These are phyloP conservation scores for Salvelinus sp. DNA, from an alignment of 2,113 vertebrate species.

Conservation along the genomic window DNA sequence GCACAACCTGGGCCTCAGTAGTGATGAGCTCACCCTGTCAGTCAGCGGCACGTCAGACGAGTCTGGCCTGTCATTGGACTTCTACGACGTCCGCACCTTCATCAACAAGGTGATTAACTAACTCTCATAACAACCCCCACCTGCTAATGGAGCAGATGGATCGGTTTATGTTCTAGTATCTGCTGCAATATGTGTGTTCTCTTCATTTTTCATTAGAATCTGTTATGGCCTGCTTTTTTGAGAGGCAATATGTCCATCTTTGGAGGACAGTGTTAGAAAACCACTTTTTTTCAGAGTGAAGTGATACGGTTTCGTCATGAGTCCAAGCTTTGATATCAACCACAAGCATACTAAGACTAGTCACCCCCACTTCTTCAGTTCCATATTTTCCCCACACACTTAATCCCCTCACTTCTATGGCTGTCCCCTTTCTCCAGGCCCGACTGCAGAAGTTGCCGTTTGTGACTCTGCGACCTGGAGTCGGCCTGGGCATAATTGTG, in stretches of 20 bases:
- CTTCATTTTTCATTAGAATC: no score
- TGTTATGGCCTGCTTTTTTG: neutral
- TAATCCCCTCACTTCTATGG: neutral
- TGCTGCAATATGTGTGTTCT: no score
- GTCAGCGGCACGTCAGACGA: slow-evolving; percentile 81
- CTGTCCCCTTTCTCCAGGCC: slow-evolving; percentile 60
- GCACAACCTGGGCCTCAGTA: slow-evolving; percentile 89
- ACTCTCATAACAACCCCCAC: neutral
- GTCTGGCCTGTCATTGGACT: slow-evolving; percentile 76
- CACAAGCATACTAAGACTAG: no score
- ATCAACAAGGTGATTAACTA: slow-evolving; percentile 82
- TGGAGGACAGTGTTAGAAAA: no score
- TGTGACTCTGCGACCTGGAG: slow-evolving; percentile 76
- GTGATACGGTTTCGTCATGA: neutral
- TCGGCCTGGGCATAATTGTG: slow-evolving; percentile 65
- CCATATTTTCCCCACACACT: neutral
- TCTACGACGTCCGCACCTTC: slow-evolving; percentile 91
- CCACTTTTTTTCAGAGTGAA: no score
- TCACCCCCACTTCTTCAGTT: no score
- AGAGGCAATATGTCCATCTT: neutral
- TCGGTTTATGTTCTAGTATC: neutral
- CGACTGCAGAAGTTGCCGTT: slow-evolving; percentile 85
- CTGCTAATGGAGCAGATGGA: neutral
- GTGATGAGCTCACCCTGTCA: slow-evolving; percentile 89
- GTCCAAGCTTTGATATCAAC: no score